Conservation (phyloP, 2,113 vertebrate species). For the Corythornis madagascariensis region DNA sequence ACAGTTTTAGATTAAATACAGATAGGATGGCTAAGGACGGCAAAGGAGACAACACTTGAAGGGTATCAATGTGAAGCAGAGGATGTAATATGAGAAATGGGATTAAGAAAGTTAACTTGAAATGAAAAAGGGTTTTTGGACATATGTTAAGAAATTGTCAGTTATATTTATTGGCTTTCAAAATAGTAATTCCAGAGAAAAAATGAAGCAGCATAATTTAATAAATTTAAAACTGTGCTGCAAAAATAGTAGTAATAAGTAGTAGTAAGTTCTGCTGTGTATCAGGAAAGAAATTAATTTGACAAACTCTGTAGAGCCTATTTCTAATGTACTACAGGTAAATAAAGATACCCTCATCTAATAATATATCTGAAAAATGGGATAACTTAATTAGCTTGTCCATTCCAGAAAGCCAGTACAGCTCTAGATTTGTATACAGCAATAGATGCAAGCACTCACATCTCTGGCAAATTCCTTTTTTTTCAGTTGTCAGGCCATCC, state of each 20-base stretch:
- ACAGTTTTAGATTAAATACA: not conserved
- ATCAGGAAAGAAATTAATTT: not conserved
- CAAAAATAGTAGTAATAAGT: not conserved
- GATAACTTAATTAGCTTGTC: not conserved
- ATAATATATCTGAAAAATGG: not conserved
- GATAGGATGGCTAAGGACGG: not conserved
- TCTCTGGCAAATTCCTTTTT: not conserved
- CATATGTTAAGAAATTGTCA: not conserved
- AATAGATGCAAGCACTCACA: not conserved
- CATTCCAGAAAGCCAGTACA: not conserved
- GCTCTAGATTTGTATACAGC: not conserved
- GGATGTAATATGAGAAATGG: not conserved
- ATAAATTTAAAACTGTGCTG: not conserved
- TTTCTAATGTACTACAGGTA: not conserved
- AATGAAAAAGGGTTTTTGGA: conserved; percentile 14
- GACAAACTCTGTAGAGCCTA: not conserved
- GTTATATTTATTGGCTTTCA: not conserved
- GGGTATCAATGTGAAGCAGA: not conserved
- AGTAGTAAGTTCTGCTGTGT: not conserved
- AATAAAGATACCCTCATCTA: not conserved
- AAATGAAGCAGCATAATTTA: not conserved
- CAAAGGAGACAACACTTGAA: not conserved
- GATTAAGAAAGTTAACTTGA: conserved; percentile 17
- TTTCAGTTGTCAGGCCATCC: not conserved
- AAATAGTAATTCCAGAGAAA: not conserved